Conservation (phyloP, 2,113 vertebrate species). For the Siphamia tubifer region DNA sequence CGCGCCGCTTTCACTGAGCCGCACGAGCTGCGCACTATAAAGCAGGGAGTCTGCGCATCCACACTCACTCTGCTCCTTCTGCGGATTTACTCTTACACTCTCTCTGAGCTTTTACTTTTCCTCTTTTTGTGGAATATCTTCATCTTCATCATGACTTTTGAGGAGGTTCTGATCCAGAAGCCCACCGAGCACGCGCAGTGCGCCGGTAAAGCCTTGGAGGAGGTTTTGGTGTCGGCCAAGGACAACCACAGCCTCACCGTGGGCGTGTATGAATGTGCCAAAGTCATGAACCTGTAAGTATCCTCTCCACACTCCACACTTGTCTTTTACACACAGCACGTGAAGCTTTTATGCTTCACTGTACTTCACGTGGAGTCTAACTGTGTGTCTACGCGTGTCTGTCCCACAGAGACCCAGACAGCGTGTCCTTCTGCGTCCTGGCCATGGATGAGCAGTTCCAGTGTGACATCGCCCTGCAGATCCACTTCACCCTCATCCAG, state of each 20-base stretch:
- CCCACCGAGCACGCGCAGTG: conserved; percentile 78
- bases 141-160: conserved; percentile 78
- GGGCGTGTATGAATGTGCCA: conserved; percentile 95
- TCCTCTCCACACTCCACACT: neutral
- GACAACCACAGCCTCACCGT: conserved; percentile 90
- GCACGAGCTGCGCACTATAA: conserved; percentile 72
- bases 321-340: no score
- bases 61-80: conserved; percentile 31
- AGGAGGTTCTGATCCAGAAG: conserved; percentile 70
- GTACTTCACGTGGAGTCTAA: no score
- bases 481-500: conserved; percentile 85
- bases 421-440: conserved; percentile 79
- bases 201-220: conserved; percentile 86
- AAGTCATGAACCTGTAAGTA: conserved; percentile 98
- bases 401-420: conserved; percentile 66
- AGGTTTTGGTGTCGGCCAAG: conserved; percentile 87
- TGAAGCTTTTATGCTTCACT: no score
- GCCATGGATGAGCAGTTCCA: conserved; percentile 75
- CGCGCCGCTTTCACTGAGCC: conserved; percentile 47
- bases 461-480: conserved; percentile 79
- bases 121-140: conserved; percentile 44
- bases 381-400: no score
- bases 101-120: neutral
- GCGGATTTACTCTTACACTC: conserved; percentile 23
- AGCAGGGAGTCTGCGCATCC: neutral